phyloP scores from a whole-genome alignment of 1,140 invertebrate genomes.

The Heliconius hermathena region DNA sequence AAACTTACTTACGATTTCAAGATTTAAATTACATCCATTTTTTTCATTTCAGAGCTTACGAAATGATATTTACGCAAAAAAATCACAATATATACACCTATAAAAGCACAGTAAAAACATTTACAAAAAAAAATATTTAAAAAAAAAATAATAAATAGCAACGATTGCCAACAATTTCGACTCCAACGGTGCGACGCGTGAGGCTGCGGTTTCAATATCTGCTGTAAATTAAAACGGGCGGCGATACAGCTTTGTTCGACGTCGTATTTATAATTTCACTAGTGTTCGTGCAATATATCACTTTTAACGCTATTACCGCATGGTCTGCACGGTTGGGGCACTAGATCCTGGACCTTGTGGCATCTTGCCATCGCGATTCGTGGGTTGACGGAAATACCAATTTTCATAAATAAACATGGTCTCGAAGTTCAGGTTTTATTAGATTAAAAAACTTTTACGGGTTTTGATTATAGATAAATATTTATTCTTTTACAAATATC shows the following conservation, averaged over 20 bases:
- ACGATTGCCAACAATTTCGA: conserved; percentile 16
- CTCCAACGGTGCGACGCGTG: conserved; percentile 39
- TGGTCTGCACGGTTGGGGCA: conserved; percentile 6
- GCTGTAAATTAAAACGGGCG: conserved; percentile 47
- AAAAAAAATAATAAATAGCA: not conserved
- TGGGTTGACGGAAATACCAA: conserved; percentile 13
- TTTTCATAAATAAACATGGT: conserved; percentile 8
- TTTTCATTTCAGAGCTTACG: too few relatives aligned
- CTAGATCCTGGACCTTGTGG: conserved; percentile 22
- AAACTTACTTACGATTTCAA: too few relatives aligned
- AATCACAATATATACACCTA: not conserved
- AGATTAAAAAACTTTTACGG: too few relatives aligned
- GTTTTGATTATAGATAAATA: too few relatives aligned
- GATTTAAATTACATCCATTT: too few relatives aligned
- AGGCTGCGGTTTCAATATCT: conserved; percentile 46
- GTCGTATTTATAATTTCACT: conserved; percentile 43
- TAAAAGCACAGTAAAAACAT: not conserved
- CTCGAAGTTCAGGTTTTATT: conserved; percentile 9
- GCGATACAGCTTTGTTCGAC: conserved; percentile 51
- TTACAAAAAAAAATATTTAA: not conserved
- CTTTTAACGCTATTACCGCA: conserved; percentile 43
- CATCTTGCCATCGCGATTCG: conserved; percentile 25
- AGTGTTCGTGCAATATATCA: conserved; percentile 38
- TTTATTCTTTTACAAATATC: too few relatives aligned
- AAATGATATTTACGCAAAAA: not conserved